Conservation (phyloP, 2,113 vertebrate genomes). For the Patagioenas fasciata region DNA sequence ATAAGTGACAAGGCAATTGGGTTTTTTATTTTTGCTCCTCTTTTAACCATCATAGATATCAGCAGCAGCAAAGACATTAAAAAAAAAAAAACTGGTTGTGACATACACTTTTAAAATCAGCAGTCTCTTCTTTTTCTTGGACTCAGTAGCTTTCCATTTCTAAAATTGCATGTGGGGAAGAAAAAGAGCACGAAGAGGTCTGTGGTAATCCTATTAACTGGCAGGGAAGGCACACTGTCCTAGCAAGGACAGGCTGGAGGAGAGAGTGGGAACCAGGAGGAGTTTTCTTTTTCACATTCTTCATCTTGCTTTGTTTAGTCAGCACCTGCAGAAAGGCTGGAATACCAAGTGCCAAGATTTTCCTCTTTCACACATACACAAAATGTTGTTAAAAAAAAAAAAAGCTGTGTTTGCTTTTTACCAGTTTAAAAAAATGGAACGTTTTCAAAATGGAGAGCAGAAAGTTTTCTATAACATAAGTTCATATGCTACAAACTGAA, state of each 20-base stretch:
- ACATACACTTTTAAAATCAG: not conserved
- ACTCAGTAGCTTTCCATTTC: not conserved
- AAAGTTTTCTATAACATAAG: conserved; percentile 3
- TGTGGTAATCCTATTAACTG: not conserved
- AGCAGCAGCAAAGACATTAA: not conserved
- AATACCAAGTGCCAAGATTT: not conserved
- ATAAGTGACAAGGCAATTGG: not conserved
- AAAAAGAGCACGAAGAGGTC: not conserved
- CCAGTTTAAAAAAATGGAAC: not conserved
- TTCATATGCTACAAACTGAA: not conserved
- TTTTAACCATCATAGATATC: not conserved
- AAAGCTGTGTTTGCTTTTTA: not conserved
- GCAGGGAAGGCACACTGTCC: not conserved
- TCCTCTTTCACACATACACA: not conserved
- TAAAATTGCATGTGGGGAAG: not conserved
- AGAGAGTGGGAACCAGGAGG: not conserved
- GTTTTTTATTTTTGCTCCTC: not conserved
- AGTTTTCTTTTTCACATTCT: not conserved
- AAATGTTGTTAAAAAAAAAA: not conserved
- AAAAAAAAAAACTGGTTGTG: not conserved
- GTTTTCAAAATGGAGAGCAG: not conserved
- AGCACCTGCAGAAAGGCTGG: not conserved
- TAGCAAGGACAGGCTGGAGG: not conserved
- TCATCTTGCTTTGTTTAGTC: not conserved
- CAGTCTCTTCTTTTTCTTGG: not conserved